Percentiles rank a stretch among this genome's conserved stretches.
Evolutionary conservation across 2,797 vertebrate genomes (phyloP).

Genomic region (Kryptolebias ocellatus): DNA sequence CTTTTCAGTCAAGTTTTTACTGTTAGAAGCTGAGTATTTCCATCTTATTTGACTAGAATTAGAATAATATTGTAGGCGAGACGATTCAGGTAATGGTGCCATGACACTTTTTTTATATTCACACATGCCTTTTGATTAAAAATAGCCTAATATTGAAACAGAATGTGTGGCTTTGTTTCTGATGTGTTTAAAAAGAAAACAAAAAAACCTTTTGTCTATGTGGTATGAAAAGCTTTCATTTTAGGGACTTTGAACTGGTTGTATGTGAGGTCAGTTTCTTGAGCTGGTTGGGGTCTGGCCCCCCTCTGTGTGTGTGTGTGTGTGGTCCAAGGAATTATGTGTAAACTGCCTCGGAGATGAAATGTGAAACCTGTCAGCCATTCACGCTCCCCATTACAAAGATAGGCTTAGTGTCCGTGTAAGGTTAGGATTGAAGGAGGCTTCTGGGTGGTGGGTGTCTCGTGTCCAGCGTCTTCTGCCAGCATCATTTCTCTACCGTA

Average conservation of each 20-base stretch:
- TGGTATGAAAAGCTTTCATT: not conserved
- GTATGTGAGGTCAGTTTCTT: constrained; percentile 40
- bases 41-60: constrained; percentile 57
- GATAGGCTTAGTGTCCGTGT: constrained; percentile 58
- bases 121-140: not conserved
- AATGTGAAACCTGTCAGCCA: constrained; percentile 76
- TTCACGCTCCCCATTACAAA: constrained; percentile 67
- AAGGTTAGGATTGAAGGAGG: constrained; percentile 20
- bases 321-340: constrained; percentile 49
- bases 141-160: constrained; percentile 4
- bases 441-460: not conserved
- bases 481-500: constrained; percentile 39
- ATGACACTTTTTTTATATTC: constrained; percentile 7
- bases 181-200: not conserved
- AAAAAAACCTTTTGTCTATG: not conserved
- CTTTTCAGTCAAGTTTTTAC: constrained; percentile 1
- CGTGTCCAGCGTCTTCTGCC: constrained; percentile 34
- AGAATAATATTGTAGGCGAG: constrained; percentile 13
- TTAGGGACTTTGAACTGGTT: constrained; percentile 30
- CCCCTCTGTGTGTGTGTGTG: constrained; percentile 1
- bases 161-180: not conserved
- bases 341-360: constrained; percentile 70
- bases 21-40: constrained; percentile 33
- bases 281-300: constrained; percentile 13
- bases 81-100: constrained; percentile 5